Base-by-base conservation (phyloP, 2,113 vertebrate genomes). In the Lamprologus sp. region DNA sequence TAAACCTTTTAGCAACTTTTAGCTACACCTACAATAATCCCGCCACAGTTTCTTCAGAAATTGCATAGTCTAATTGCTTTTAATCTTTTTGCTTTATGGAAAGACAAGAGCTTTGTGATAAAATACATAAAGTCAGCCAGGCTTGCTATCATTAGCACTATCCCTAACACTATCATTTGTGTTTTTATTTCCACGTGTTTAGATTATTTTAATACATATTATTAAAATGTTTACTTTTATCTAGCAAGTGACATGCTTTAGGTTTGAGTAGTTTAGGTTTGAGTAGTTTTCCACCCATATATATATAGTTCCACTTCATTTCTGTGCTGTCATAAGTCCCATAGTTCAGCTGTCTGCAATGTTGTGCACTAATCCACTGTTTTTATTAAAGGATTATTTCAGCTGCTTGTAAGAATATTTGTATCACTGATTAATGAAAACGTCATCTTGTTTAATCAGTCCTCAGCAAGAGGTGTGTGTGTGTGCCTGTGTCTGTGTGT, bases 341-440 rank as follows among this genome's bases (percentile, higher is more conserved):
- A 28, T 19, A 31, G n/a, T 13, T 51, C 45, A 26, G 31, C 15
- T 70, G 6, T 40, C 31, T 53, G 47, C 12, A 68, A 37, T 35
- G 13, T 73, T 84, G 33, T 73, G 49, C 7, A 0, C 87, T 63
- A 53, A 80, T 83, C 35, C 10, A 33, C 53, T 15, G 9, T 15
- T 73, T 73, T 73, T 73, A 42, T 73, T 23, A 73, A 23, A 55
- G 35, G 7, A 83, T 83, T 49, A 26, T n/a, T 79, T n/a, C 47
- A 55, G 35, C 42, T 1, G 4, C n/a, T 51, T 21, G 19, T 33
- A 33, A 49, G 9, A 54, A 56, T 26, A 83, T 77, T 87, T 83
- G 12, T 9, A 85, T 65, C 49, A 28, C 17, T 63, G 33, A 87
- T 90, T 63, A 85, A 88, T 73, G 65, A 42, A 88, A 73, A 63